Base-by-base conservation (phyloP, 2,888 invertebrate species). In the Macrophya annulata region DNA sequence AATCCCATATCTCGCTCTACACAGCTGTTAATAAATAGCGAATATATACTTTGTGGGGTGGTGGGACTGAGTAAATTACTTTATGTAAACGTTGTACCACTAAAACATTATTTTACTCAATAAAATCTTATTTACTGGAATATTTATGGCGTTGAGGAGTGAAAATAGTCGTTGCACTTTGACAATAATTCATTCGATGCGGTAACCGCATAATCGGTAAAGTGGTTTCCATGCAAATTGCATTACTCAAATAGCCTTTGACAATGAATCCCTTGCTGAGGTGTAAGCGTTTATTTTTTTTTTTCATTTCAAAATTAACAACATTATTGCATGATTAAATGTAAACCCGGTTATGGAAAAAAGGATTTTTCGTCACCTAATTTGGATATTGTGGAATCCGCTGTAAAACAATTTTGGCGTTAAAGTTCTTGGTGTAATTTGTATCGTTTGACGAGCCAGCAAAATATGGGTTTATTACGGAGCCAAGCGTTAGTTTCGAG, bases 401-500 rank as follows among this genome's bases (percentile, higher is more conserved):
- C 5, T 12, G 72, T 12, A n/a, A 45, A 77, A 77, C 37, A 77
- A 77, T 77, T 48, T 55, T 9, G 31, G 37, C 37, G 51, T 17
- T 31, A 15, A 77, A 55, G 77, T 51, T 77, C 51, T 31, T 25
- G 55, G 51, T 43, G 62, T 81, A 81, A 81, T 81, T 81, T 59
- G 81, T 81, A 81, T 62, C 81, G 81, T 81, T 81, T 81, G 81
- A 81, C 81, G 81, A 81, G 43, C 43, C 40, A 12, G 62, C 62
- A 43, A 81, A 81, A 81, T 81, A 81, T 81, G 81, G 81, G 81
- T 81, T 59, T 81, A 59, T 62, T 81, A 43, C 59, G 12, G 59
- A 81, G 81, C 81, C 81, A 81, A 81, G 62, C 81, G 81, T 81
- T 81, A 81, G 81, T 81, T 81, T 81, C 81, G 81, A 62, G 81